Percentiles rank a stretch among this genome's conserved stretches.
These are phyloP conservation scores for Plebejus anna DNA, from an alignment of 2,888 invertebrate species.

Conservation along the genomic window DNA sequence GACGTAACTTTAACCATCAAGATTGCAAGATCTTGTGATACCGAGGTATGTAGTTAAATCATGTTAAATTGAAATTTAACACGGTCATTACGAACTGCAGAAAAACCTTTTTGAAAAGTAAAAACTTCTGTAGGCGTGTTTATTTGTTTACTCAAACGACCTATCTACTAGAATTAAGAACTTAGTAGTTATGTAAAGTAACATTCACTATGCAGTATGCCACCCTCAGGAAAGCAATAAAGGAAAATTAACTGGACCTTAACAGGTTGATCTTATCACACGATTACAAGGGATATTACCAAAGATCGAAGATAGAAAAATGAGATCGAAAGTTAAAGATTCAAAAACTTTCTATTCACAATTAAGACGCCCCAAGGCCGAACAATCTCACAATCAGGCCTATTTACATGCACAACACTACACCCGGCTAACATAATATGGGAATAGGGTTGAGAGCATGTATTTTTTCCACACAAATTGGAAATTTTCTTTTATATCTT, in stretches of 20 bases:
- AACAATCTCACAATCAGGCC: slow-evolving; percentile 22
- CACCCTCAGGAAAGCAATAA: too few species aligned
- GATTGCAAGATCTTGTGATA: not conserved
- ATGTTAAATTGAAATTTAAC: not conserved
- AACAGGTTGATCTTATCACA: not conserved
- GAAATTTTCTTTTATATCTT: not conserved
- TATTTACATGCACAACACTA: slow-evolving; percentile 23
- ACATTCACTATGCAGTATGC: too few species aligned
- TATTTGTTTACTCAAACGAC: too few species aligned
- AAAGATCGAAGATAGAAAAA: slow-evolving; percentile 17
- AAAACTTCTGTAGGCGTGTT: not conserved
- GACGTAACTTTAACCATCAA: not conserved
- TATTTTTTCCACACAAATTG: not conserved
- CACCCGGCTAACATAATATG: not conserved
- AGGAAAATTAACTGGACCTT: too few species aligned
- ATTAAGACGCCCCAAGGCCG: slow-evolving; percentile 22
- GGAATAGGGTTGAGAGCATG: not conserved
- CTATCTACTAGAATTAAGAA: too few species aligned
- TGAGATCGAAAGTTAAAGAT: slow-evolving; percentile 26
- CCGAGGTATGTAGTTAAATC: not conserved
- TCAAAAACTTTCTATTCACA: slow-evolving; percentile 23
- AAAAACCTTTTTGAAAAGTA: not conserved
- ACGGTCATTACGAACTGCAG: not conserved
- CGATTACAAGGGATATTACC: not conserved
- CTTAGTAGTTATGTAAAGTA: too few species aligned